These are phyloP conservation scores for Hybognathus amarus DNA, from an alignment of 2,797 vertebrate genomes.

Conservation along the genomic window DNA sequence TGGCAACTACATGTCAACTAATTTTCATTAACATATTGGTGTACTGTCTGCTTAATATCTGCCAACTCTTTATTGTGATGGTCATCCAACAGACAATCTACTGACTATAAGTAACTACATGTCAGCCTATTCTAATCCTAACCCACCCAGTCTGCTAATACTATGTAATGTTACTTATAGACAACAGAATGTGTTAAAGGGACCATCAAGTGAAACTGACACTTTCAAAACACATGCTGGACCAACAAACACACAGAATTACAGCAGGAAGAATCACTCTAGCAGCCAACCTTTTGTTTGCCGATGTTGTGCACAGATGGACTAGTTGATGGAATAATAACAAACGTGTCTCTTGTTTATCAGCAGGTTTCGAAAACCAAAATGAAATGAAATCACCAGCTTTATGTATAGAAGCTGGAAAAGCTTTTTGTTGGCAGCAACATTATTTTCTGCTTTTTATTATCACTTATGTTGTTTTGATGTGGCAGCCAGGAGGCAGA, in stretches of 20 bases:
- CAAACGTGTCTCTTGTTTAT: slow-evolving; percentile 33
- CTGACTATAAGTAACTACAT: too few species aligned
- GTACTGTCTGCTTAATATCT: too few species aligned
- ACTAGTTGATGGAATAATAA: slow-evolving; percentile 37
- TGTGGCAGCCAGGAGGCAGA: slow-evolving; percentile 39
- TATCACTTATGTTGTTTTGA: slow-evolving; percentile 54
- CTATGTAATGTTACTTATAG: too few species aligned
- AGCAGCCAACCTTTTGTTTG: neutral
- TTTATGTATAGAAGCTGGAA: slow-evolving; percentile 29
- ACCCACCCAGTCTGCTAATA: too few species aligned
- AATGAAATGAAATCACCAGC: slow-evolving; percentile 29
- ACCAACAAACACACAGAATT: neutral
- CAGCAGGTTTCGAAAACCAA: slow-evolving; percentile 29
- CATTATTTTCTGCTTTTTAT: slow-evolving; percentile 48
- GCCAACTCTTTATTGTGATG: too few species aligned
- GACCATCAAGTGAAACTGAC: too few species aligned
- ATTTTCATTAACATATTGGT: too few species aligned
- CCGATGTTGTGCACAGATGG: slow-evolving; percentile 7
- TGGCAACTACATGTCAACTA: too few species aligned
- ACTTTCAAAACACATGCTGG: neutral
- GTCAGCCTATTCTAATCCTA: too few species aligned
- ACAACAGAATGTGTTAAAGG: too few species aligned
- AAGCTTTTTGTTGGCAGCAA: slow-evolving; percentile 32
- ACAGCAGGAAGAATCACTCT: neutral
- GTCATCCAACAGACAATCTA: too few species aligned